Evolutionary conservation across 2,797 vertebrate genomes (phyloP).

Genomic region (Aldrovandia affinis): DNA sequence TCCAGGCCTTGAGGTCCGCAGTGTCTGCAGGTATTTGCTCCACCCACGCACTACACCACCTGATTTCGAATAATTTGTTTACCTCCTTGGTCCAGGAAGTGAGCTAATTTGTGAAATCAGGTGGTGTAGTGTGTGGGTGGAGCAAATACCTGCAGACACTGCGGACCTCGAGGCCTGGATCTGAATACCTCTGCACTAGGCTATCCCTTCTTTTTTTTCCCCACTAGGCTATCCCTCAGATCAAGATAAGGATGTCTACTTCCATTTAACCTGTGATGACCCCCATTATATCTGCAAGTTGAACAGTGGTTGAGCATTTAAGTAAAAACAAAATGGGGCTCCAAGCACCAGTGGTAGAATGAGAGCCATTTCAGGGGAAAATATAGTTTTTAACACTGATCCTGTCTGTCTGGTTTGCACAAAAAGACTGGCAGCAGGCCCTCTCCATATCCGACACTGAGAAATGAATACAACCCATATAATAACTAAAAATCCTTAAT

Average conservation of each 20-base stretch:
- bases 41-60: no score
- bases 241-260: neutral
- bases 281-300: neutral
- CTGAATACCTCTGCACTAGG: neutral
- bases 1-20: no score
- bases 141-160: no score
- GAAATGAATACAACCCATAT: neutral
- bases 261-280: neutral
- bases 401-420: neutral
- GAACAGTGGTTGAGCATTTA: neutral
- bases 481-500: neutral
- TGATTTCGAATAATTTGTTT: no score
- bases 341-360: neutral
- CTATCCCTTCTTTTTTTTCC: neutral
- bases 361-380: neutral
- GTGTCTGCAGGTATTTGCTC: no score
- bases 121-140: no score
- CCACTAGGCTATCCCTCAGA: neutral
- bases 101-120: no score
- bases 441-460: neutral
- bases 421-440: neutral
- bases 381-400: slow-evolving; percentile 14
- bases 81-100: no score
- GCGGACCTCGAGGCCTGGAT: no score
- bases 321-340: neutral